Conservation (phyloP, 2,113 vertebrate genomes). For the Chaetops frenatus region DNA sequence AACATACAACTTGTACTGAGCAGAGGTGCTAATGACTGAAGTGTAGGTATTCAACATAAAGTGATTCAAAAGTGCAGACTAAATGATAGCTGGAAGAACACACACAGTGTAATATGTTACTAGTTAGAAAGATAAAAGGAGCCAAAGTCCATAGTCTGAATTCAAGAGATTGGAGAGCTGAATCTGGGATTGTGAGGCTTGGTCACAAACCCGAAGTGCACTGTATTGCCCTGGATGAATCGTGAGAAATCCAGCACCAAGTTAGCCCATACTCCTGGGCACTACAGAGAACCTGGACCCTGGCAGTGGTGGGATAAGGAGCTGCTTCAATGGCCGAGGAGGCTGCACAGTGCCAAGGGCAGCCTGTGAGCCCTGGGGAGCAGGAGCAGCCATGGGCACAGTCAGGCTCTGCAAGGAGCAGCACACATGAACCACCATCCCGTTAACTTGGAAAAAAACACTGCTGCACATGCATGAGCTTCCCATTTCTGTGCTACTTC, state of each 20-base stretch:
- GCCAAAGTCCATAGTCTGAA: background rate
- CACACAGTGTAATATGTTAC: background rate
- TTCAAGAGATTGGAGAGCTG: background rate
- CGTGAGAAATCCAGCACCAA: background rate
- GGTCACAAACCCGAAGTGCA: background rate
- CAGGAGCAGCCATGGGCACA: background rate
- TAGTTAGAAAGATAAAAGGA: background rate
- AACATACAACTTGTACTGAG: background rate
- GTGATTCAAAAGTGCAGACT: background rate
- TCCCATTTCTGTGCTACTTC: background rate
- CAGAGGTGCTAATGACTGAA: background rate
- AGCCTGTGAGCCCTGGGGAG: background rate
- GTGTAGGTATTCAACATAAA: background rate
- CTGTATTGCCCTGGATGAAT: background rate
- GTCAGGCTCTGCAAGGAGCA: background rate
- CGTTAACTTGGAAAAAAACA: background rate
- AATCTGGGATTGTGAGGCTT: background rate
- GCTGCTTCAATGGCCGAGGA: background rate
- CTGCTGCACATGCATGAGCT: background rate
- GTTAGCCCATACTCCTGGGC: background rate
- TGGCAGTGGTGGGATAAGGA: background rate
- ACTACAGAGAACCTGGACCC: background rate
- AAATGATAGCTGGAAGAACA: background rate
- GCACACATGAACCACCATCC: background rate
- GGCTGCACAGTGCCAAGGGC: background rate